These are phyloP conservation scores for Dexiosoma caninum DNA, from an alignment of 2,888 invertebrate species.

Conservation along the genomic window DNA sequence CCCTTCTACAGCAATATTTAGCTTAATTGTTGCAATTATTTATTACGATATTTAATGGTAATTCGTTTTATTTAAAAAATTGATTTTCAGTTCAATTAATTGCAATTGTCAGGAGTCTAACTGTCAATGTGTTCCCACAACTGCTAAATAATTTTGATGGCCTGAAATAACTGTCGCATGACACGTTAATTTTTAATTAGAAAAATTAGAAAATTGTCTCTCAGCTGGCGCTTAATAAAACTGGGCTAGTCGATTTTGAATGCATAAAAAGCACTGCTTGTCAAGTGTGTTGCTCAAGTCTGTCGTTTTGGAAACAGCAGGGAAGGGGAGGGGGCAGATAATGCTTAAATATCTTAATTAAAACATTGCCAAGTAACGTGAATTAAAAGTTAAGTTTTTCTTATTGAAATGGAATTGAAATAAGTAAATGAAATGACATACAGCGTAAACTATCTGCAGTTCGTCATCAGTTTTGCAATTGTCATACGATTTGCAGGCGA, in stretches of 20 bases:
- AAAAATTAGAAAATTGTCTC: neutral
- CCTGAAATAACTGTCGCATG: neutral
- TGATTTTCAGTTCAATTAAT: neutral
- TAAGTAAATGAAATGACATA: conserved; percentile 24
- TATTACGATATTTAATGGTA: too few relatives aligned
- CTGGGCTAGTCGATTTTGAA: neutral
- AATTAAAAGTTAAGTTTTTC: conserved; percentile 18
- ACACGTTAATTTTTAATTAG: neutral
- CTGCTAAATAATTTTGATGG: neutral
- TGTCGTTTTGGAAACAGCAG: conserved; percentile 25
- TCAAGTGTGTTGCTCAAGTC: conserved; percentile 39
- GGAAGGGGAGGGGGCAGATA: neutral
- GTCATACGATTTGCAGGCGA: neutral
- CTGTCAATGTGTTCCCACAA: neutral
- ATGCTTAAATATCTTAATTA: conserved; percentile 17
- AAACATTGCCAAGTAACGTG: conserved; percentile 13
- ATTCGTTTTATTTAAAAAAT: too few relatives aligned
- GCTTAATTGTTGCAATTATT: too few relatives aligned
- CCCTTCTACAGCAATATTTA: too few relatives aligned
- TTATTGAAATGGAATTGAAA: conserved; percentile 13
- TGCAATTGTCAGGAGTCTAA: neutral
- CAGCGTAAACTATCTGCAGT: neutral
- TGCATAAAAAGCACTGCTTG: neutral
- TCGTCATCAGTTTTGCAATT: conserved; percentile 38
- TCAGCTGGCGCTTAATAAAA: conserved; percentile 6